Evolutionary conservation across 1,140 invertebrate genomes (phyloP).

Genomic region (Carposina sasakii): DNA sequence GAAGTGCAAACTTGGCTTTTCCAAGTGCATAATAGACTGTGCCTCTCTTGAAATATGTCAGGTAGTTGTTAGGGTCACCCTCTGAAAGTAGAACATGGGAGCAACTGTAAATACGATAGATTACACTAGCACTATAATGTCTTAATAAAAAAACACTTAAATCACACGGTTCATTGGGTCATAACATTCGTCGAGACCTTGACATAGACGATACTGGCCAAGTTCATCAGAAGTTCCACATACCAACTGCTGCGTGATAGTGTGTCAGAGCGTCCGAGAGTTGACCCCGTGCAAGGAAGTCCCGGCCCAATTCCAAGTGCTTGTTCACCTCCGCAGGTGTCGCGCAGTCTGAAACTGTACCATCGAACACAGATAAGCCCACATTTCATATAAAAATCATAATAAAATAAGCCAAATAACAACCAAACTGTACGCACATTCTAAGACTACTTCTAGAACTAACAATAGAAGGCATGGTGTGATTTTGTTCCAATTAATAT

Average conservation of each 20-base stretch:
- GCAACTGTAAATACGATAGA: neutral
- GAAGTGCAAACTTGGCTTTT: slow-evolving; percentile 94
- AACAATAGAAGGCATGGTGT: slow-evolving; percentile 69
- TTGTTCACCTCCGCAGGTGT: slow-evolving; percentile 87
- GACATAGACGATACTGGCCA: neutral
- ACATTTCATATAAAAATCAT: slow-evolving; percentile 28
- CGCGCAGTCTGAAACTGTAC: slow-evolving; percentile 75
- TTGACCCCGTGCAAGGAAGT: slow-evolving; percentile 92
- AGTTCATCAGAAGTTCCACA: slow-evolving; percentile 45
- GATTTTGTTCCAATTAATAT: slow-evolving; percentile 69
- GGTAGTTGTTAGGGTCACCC: slow-evolving; percentile 95
- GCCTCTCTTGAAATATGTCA: slow-evolving; percentile 95
- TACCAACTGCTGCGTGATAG: slow-evolving; percentile 98
- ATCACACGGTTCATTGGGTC: neutral
- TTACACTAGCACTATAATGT: neutral
- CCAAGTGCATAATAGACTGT: slow-evolving; percentile 97
- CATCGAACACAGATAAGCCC: slow-evolving; percentile 21
- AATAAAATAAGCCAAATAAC: slow-evolving; percentile 25
- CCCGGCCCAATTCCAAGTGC: slow-evolving; percentile 94
- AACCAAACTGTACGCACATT: slow-evolving; percentile 50
- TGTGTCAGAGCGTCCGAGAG: slow-evolving; percentile 96
- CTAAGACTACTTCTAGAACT: slow-evolving; percentile 68
- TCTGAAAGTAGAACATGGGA: slow-evolving; percentile 74
- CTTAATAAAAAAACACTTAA: neutral
- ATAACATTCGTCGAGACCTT: neutral